phyloP scores from a whole-genome alignment of 2,888 invertebrate species.

The Morpho helenor region DNA sequence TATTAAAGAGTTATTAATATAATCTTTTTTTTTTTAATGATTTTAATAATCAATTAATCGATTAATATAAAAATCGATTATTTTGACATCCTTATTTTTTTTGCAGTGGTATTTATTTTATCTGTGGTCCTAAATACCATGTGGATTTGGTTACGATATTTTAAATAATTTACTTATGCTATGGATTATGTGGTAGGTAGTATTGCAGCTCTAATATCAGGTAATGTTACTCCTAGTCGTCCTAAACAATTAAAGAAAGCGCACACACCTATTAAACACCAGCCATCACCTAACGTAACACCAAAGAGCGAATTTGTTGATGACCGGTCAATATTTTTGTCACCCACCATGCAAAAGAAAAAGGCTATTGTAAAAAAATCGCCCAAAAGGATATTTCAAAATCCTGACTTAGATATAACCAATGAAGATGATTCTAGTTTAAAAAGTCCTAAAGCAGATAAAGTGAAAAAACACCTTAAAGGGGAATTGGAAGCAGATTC shows the following conservation, averaged over 20 bases:
- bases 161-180: constrained; percentile 8
- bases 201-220: constrained; percentile 79
- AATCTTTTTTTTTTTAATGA: too few species aligned
- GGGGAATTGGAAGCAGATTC: constrained; percentile 45
- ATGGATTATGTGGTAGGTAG: constrained; percentile 79
- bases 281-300: constrained; percentile 64
- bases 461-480: constrained; percentile 65
- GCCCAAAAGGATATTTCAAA: constrained; percentile 69
- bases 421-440: constrained; percentile 37
- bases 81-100: too few species aligned
- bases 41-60: too few species aligned
- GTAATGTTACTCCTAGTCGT: constrained; percentile 76
- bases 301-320: constrained; percentile 65
- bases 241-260: constrained; percentile 63
- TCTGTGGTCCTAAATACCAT: neutral
- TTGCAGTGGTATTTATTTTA: too few species aligned
- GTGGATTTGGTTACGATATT: constrained; percentile 4
- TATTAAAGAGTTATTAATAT: too few species aligned
- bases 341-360: constrained; percentile 65
- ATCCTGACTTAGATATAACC: constrained; percentile 52
- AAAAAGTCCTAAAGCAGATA: constrained; percentile 57
- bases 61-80: too few species aligned
- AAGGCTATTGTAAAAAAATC: constrained; percentile 69
- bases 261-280: constrained; percentile 66
- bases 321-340: constrained; percentile 65